Evolutionary conservation across 2,888 invertebrate species (phyloP).

Genomic region (Drosophila rellima): DNA sequence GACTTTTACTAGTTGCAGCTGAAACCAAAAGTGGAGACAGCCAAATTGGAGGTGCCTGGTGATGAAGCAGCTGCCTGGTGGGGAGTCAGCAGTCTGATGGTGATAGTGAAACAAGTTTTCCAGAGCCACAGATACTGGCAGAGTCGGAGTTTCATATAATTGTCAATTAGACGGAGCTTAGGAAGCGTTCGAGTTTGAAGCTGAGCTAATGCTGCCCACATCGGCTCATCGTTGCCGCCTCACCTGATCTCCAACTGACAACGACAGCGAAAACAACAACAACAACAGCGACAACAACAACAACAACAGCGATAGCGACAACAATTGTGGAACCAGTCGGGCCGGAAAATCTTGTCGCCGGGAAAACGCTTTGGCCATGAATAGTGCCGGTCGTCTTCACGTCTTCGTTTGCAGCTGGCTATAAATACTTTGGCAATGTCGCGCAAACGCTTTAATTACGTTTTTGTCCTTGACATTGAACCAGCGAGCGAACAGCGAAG

Average conservation of each 20-base stretch:
- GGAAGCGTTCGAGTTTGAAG: conserved; percentile 54
- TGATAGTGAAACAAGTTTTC: conserved; percentile 64
- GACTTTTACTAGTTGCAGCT: conserved; percentile 69
- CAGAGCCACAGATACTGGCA: conserved; percentile 21
- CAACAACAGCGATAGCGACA: conserved; percentile 23
- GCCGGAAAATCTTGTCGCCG: conserved; percentile 78
- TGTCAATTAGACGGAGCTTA: conserved; percentile 73
- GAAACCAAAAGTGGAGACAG: conserved; percentile 74
- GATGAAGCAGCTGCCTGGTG: neutral
- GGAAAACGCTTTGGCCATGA: conserved; percentile 64
- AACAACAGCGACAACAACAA: neutral
- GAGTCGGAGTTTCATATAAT: conserved; percentile 54
- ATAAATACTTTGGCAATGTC: conserved; percentile 81
- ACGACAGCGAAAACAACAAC: conserved; percentile 32
- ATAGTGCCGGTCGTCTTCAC: conserved; percentile 62
- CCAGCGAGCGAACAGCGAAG: conserved; percentile 33
- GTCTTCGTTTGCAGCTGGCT: conserved; percentile 46
- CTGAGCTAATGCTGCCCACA: conserved; percentile 33
- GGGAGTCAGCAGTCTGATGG: conserved; percentile 25
- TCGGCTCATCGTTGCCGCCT: conserved; percentile 43
- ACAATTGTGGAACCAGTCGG: conserved; percentile 70
- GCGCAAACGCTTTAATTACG: conserved; percentile 82
- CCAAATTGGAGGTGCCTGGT: conserved; percentile 36
- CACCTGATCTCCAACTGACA: conserved; percentile 35
- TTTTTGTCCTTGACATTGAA: conserved; percentile 85